Percentiles rank a stretch among this genome's conserved stretches.
Conservation (phyloP, 2,888 invertebrate species). For the Zygaena filipendulae region DNA sequence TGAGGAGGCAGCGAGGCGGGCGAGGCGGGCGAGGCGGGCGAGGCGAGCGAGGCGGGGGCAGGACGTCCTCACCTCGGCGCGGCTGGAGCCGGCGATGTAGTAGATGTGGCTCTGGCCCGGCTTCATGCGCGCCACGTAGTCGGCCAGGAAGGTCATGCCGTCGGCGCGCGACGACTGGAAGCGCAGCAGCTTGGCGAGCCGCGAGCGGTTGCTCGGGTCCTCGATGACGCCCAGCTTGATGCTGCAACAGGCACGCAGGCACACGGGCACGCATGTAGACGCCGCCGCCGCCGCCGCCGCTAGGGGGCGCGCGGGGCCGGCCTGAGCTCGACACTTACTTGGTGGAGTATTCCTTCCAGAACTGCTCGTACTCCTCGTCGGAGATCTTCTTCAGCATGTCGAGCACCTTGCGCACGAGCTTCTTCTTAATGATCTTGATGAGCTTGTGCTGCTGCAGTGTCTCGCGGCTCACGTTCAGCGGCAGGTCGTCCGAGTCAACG, state of each 20-base stretch:
- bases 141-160: slow-evolving; percentile 79
- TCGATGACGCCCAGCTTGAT: slow-evolving; percentile 97
- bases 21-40: too few species aligned
- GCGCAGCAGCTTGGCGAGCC: slow-evolving; percentile 92
- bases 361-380: slow-evolving; percentile 87
- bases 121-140: slow-evolving; percentile 96
- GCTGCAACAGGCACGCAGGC: slow-evolving; percentile 38
- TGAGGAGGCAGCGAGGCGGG: slow-evolving; percentile 58
- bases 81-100: slow-evolving; percentile 93
- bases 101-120: slow-evolving; percentile 94
- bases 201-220: slow-evolving; percentile 95
- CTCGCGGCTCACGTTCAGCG: slow-evolving; percentile 97
- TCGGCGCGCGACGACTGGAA: slow-evolving; percentile 84
- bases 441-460: slow-evolving; percentile 98
- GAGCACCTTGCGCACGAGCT: slow-evolving; percentile 94
- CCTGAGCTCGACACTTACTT: slow-evolving; percentile 70
- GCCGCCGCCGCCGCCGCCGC: too few species aligned
- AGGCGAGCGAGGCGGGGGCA: too few species aligned
- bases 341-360: slow-evolving; percentile 99
- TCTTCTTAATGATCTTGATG: slow-evolving; percentile 99
- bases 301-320: too few species aligned
- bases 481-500: slow-evolving; percentile 98
- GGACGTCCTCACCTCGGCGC: slow-evolving; percentile 76
- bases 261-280: slow-evolving; percentile 1
- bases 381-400: slow-evolving; percentile 98